Evolutionary conservation across 2,888 invertebrate species (phyloP).

Genomic region (Perizoma affinitatum): DNA sequence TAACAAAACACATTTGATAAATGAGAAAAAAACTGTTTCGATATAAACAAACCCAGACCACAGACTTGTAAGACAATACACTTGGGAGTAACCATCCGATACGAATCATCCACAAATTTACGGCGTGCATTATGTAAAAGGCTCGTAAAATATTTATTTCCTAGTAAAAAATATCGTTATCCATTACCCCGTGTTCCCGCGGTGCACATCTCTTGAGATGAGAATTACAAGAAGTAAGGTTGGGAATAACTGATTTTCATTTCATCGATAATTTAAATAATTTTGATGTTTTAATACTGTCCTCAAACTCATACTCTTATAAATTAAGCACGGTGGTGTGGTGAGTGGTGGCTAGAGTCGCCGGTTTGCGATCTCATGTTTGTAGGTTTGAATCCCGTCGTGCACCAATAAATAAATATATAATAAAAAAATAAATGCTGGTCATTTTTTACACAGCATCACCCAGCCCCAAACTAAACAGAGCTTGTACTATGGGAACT

Average conservation of each 20-base stretch:
- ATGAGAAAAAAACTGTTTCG: constrained; percentile 1
- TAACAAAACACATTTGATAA: too few relatives aligned
- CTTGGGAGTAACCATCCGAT: constrained; percentile 19
- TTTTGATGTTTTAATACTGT: too few relatives aligned
- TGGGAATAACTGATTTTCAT: constrained; percentile 15
- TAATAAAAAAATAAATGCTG: too few relatives aligned
- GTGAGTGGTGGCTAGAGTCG: too few relatives aligned
- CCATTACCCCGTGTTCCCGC: constrained; percentile 45
- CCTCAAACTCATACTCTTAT: too few relatives aligned
- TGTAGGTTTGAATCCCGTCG: too few relatives aligned
- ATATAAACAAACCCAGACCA: background rate
- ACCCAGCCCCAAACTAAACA: too few relatives aligned
- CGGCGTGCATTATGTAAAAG: constrained; percentile 39
- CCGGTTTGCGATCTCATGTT: too few relatives aligned
- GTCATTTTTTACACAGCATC: too few relatives aligned
- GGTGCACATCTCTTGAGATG: constrained; percentile 50
- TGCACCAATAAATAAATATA: too few relatives aligned
- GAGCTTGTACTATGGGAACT: too few relatives aligned
- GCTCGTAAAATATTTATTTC: constrained; percentile 62
- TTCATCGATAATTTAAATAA: constrained; percentile 21
- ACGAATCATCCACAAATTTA: constrained; percentile 37
- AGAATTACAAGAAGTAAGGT: constrained; percentile 43
- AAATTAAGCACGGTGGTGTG: too few relatives aligned
- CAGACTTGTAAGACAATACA: constrained; percentile 30
- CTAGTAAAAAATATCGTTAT: constrained; percentile 57